Evolutionary conservation across 2,113 vertebrate species (phyloP).

Genomic region (Muscicapa adusta): DNA sequence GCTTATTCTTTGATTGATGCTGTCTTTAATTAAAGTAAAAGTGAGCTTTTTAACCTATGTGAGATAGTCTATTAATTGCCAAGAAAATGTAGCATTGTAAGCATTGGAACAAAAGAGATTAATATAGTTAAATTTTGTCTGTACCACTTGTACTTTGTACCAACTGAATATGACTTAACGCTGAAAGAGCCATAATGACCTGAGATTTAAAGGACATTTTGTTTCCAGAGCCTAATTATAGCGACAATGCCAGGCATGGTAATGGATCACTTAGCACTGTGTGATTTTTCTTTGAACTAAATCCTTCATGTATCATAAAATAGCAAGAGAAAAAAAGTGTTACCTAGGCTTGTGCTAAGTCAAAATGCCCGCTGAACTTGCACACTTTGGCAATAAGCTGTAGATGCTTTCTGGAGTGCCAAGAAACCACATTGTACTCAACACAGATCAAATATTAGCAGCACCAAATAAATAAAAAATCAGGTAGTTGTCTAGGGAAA

Average conservation of each 20-base stretch:
- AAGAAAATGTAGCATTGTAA: background rate
- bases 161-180: background rate
- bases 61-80: background rate
- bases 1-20: background rate
- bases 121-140: background rate
- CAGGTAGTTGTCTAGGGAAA: background rate
- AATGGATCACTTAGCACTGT: slow-evolving; percentile 14
- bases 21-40: background rate
- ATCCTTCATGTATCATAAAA: background rate
- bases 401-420: background rate
- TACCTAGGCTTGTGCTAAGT: background rate
- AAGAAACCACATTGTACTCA: background rate
- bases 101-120: background rate
- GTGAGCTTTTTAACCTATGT: background rate
- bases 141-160: background rate
- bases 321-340: background rate
- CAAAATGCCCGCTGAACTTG: background rate
- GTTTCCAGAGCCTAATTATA: slow-evolving; percentile 12
- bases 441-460: background rate
- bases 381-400: background rate
- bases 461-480: background rate
- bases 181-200: background rate
- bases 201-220: slow-evolving; percentile 24
- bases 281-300: background rate
- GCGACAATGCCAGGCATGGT: background rate